phyloP scores from a whole-genome alignment of 1,140 invertebrate genomes.

The Orius laevigatus region DNA sequence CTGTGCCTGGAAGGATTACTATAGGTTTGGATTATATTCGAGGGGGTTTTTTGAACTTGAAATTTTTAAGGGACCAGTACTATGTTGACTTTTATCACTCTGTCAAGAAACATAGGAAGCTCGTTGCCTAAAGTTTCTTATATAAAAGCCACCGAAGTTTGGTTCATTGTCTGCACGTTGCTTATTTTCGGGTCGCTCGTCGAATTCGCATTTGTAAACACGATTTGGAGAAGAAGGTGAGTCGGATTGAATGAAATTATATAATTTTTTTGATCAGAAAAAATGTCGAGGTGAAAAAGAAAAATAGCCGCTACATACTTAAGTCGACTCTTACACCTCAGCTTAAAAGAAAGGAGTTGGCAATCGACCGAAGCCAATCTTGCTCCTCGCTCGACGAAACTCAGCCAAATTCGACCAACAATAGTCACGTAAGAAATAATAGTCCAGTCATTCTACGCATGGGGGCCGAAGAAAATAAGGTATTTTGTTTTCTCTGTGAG shows the following conservation, averaged over 20 bases:
- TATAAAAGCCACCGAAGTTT: constrained; percentile 78
- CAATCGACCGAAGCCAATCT: constrained; percentile 14
- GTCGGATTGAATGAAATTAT: constrained; percentile 20
- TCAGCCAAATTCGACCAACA: constrained; percentile 2
- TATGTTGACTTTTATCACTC: constrained; percentile 71
- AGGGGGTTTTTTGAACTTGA: constrained; percentile 3
- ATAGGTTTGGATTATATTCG: constrained; percentile 35
- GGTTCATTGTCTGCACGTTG: constrained; percentile 70
- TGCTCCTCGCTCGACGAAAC: constrained; percentile 12
- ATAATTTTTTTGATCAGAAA: constrained; percentile 29
- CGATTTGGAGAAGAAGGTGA: constrained; percentile 67
- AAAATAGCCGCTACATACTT: constrained; percentile 65
- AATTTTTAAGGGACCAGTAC: constrained; percentile 50
- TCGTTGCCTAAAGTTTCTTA: constrained; percentile 76
- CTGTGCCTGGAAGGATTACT: constrained; percentile 61
- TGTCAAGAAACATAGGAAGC: constrained; percentile 64
- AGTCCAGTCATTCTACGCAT: not conserved
- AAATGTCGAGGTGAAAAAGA: constrained; percentile 63
- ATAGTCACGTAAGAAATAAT: not conserved
- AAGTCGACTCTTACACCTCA: constrained; percentile 65
- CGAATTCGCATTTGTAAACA: constrained; percentile 81
- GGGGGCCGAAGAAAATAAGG: not conserved
- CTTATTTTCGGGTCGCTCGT: constrained; percentile 74
- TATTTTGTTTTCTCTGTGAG: not conserved
- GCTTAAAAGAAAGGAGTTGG: constrained; percentile 35